A percentile compares a stretch with the other conserved stretches of the same genome.
Conservation (phyloP, 2,797 vertebrate species). For the Rhinichthys osculus region DNA sequence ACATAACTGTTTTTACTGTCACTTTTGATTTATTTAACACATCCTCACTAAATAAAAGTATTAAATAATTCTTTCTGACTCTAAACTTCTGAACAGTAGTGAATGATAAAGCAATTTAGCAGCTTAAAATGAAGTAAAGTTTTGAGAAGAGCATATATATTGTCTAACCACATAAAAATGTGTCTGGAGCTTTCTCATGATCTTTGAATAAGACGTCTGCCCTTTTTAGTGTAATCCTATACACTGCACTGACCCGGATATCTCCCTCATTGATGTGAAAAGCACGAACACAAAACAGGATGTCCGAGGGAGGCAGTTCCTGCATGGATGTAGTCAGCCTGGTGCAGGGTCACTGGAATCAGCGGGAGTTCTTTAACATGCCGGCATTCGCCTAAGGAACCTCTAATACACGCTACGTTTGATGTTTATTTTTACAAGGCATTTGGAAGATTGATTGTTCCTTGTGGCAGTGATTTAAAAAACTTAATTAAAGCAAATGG, state of each 20-base stretch:
- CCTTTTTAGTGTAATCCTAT: conserved; percentile 34
- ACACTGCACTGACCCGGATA: conserved; percentile 52
- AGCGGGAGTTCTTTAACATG: conserved; percentile 50
- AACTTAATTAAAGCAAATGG: conserved; percentile 61
- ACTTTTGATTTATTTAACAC: background rate
- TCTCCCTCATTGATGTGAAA: conserved; percentile 57
- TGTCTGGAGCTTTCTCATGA: background rate
- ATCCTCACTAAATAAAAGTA: background rate
- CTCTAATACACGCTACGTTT: conserved; percentile 69
- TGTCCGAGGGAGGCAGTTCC: conserved; percentile 72
- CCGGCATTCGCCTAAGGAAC: conserved; percentile 67
- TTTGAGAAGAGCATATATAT: background rate
- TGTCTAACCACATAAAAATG: conserved; percentile 7
- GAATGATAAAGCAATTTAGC: background rate
- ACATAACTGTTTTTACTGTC: background rate
- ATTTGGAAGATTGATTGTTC: conserved; percentile 61
- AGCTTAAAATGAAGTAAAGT: background rate
- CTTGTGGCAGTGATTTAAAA: conserved; percentile 64
- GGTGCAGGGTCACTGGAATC: conserved; percentile 63
- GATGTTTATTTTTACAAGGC: conserved; percentile 66
- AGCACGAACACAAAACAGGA: conserved; percentile 66
- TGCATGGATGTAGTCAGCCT: conserved; percentile 67
- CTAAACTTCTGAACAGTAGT: background rate
- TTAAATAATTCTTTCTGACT: background rate
- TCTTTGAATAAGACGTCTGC: conserved; percentile 14